phyloP scores from a whole-genome alignment of 2,797 vertebrate genomes.

The Manis javanica region DNA sequence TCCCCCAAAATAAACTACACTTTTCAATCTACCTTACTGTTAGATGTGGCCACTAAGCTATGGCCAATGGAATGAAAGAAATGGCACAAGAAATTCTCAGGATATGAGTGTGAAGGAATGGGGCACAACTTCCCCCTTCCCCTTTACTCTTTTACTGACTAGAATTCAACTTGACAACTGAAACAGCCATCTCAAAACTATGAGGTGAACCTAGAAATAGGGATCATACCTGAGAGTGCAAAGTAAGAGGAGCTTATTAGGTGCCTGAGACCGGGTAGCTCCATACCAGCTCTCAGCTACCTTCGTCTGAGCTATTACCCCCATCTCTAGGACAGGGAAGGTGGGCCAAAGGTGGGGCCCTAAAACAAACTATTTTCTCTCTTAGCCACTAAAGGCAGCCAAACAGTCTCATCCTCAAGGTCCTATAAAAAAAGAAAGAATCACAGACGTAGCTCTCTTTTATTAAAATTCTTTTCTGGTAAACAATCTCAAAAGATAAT shows the following conservation, averaged over 20 bases:
- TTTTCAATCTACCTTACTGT: conserved; percentile 13
- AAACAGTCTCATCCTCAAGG: not conserved
- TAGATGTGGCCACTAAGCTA: not conserved
- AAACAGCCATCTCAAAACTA: not conserved
- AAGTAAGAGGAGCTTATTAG: not conserved
- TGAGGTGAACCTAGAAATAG: not conserved
- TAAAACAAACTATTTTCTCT: not conserved
- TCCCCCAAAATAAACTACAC: not conserved
- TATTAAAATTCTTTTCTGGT: not conserved
- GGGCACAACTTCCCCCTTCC: not conserved
- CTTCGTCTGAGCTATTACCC: not conserved
- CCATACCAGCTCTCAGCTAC: not conserved
- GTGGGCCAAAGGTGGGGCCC: not conserved
- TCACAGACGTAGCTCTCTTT: not conserved
- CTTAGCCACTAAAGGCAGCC: not conserved
- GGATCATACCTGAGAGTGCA: not conserved
- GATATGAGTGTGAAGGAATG: not conserved
- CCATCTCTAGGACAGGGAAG: not conserved
- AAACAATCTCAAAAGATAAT: not conserved
- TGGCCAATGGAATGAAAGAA: not conserved
- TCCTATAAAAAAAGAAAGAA: not conserved
- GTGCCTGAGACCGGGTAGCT: not conserved
- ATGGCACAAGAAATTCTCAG: not conserved
- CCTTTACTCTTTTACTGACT: not conserved
- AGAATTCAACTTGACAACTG: not conserved